Base-by-base conservation (phyloP, 2,797 vertebrate species). In the Ficedula albicollis region DNA sequence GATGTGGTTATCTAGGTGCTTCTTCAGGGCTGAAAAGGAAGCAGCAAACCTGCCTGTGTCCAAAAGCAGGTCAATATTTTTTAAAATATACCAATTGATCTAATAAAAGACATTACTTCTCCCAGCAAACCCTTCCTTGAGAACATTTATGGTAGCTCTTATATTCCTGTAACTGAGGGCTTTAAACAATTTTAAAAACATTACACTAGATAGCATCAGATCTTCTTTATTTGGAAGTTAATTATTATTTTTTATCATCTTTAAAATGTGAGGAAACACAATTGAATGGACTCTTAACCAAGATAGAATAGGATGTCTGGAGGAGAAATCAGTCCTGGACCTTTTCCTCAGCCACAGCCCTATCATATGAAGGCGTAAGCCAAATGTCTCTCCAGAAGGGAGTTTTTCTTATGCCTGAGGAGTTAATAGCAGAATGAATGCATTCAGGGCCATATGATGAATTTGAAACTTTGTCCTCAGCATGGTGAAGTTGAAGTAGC, bases 191-290 rank as follows among this genome's bases (percentile, higher is more conserved):
- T 95, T 93, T 25, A 94, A 90, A 93, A 93, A 74, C 93, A 89
- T 91, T 96, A 94, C 26, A 34, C 23, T 51, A 90, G 94, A 94
- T 93, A 89, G 63, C 36, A 94, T 93, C 96, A 69, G 20, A 58
- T 54, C 85, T 54, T 82, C 81, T 96, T 96, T 96, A 88, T 96
- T 91, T 94, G 64, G 76, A 94, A 96, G 91, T 87, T 95, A 82
- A 89, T 95, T 95, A 93, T 95, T 88, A 58, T 82, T 82, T 95
- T 96, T 95, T 90, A 89, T 92, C 87, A 55, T 94, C 84, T 89
- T 93, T 90, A 95, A 92, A 90, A 92, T 87, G 90, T 92, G 81
- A 89, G 84, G 93, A 95, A 97, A 93, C 85, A 92, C 60, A 85
- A 82, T 73, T 90, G 67, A 94, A 89, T 72, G 83, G 86, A 55